Evolutionary conservation across 2,888 invertebrate genomes (phyloP), one percentile per base, ranked within the genome.

Genomic region (Ochropacha duplaris): DNA sequence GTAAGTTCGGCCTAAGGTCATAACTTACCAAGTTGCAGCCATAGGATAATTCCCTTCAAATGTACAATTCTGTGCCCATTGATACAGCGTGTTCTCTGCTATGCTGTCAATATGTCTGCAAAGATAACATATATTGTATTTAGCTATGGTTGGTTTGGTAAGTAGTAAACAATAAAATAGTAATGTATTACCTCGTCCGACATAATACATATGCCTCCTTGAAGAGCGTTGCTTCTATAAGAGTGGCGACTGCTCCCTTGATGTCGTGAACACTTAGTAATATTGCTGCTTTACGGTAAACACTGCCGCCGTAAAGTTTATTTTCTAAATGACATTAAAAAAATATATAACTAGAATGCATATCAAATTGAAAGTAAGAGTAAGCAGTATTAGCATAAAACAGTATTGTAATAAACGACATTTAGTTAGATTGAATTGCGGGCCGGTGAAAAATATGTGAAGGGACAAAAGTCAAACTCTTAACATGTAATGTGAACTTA

Each of bases 241-340:
- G 86, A 28, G 87, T 76, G 0, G 86, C 74, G 11, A 95, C 87
- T 0, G 95, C 95, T 58, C 92, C 92, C 50, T 87, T 84, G 19
- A 94, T 84, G 78, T 95, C 94, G 72, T 95, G 94, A 50, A 93
- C 82, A 19, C 89, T 91, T 51, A 95, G 80, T 86, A 91, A 61
- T 74, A 86, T 64, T 69, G 84, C 79, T 69, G 75, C 89, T 74
- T 90, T 80, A 64, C 86, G 80, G 77, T 72, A 86, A 54, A 75
- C 64, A 0, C 76, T 54, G 6, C 88, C 89, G 34, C 88, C 90
- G 63, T 81, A 90, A 0, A 39, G 5, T 24, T 56, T 69, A 22
- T 56, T 58, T 9, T 65, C 80, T 79, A 44, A 28, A 22, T 36
- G n/a, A 4, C 36, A 36, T 39, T 31, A 9, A 49, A 22, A 56